Conservation (phyloP, 2,888 invertebrate species). For the Lasioglossum leucozonium region DNA sequence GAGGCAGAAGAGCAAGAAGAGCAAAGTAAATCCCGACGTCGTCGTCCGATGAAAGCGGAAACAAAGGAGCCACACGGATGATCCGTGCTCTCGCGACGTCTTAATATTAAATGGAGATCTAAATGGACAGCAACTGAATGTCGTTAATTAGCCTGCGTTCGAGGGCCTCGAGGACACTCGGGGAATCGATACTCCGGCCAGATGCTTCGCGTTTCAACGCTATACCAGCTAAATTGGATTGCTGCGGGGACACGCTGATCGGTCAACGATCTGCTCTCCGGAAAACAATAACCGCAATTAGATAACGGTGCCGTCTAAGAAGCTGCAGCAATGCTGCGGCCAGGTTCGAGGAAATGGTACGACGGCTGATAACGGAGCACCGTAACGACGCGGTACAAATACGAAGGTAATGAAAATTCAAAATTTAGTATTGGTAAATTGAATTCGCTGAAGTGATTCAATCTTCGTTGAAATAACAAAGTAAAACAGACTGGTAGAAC, state of each 20-base stretch:
- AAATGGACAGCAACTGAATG: constrained; percentile 41
- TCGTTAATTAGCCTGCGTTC: constrained; percentile 63
- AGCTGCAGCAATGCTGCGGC: constrained; percentile 1
- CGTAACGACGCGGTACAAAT: background rate
- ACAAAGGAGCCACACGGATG: constrained; percentile 28
- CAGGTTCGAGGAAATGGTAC: background rate
- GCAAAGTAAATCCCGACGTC: constrained; percentile 21
- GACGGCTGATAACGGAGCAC: background rate
- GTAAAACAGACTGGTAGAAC: background rate
- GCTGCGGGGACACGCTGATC: constrained; percentile 40
- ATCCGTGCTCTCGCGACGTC: background rate
- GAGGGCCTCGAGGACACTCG: constrained; percentile 44
- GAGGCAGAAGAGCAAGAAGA: background rate
- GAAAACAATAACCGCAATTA: constrained; percentile 49
- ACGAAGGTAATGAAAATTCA: background rate
- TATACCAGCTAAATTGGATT: constrained; percentile 65
- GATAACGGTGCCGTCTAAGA: constrained; percentile 12
- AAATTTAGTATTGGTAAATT: background rate
- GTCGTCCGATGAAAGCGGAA: constrained; percentile 25
- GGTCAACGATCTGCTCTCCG: constrained; percentile 37
- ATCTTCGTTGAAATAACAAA: background rate
- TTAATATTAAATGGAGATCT: constrained; percentile 47
- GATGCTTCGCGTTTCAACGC: constrained; percentile 39
- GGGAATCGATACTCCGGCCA: constrained; percentile 60
- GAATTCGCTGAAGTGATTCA: background rate